These are phyloP conservation scores for Eristalis arbustorum DNA, from an alignment of 2,888 invertebrate genomes.

Conservation along the genomic window DNA sequence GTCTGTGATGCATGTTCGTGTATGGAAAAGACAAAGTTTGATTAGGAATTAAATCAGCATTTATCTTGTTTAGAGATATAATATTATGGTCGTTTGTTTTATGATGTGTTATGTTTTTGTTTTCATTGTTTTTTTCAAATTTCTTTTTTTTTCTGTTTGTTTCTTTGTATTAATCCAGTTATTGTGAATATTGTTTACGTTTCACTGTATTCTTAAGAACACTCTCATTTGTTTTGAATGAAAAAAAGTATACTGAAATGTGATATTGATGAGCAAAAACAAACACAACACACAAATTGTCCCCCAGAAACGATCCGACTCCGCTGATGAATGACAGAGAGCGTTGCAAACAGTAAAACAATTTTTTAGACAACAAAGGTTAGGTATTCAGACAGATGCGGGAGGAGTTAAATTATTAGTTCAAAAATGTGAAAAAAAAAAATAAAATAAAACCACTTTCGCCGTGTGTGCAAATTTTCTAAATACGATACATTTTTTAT, in stretches of 20 bases:
- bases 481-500: slow-evolving; percentile 35
- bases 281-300: slow-evolving; percentile 14
- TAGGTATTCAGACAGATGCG: slow-evolving; percentile 24
- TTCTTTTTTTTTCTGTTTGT: neutral
- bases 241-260: slow-evolving; percentile 55
- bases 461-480: slow-evolving; percentile 35
- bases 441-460: slow-evolving; percentile 12
- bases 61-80: slow-evolving; percentile 11
- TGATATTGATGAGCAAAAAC: slow-evolving; percentile 55
- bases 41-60: slow-evolving; percentile 37
- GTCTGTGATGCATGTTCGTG: slow-evolving; percentile 86
- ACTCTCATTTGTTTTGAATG: slow-evolving; percentile 25
- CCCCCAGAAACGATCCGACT: slow-evolving; percentile 30
- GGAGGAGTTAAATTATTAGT: slow-evolving; percentile 13
- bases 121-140: neutral
- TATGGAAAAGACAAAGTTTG: slow-evolving; percentile 72
- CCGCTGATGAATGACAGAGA: slow-evolving; percentile 11
- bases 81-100: neutral
- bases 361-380: slow-evolving; percentile 1
- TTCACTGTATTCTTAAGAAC: slow-evolving; percentile 35
- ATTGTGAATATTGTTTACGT: slow-evolving; percentile 53
- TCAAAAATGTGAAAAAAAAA: neutral
- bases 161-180: slow-evolving; percentile 36
- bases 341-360: slow-evolving; percentile 7
- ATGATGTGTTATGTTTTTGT: slow-evolving; percentile 9